Percentiles rank a stretch among this genome's conserved stretches.
These are phyloP conservation scores for Xestobium rufovillosum DNA, from an alignment of 2,888 invertebrate species.

Conservation along the genomic window DNA sequence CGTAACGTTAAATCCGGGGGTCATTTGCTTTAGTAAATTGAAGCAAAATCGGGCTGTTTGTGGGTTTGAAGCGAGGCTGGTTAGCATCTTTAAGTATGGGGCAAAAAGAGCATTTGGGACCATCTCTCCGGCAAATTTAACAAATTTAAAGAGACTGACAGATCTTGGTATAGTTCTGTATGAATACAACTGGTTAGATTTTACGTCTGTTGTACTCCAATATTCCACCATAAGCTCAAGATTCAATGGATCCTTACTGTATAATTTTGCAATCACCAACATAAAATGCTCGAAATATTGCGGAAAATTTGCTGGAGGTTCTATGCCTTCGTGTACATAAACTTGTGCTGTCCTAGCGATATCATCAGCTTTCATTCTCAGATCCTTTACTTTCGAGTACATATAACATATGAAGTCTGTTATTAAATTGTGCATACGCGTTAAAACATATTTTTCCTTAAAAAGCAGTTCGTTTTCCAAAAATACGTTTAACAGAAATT, in stretches of 20 bases:
- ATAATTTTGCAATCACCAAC: slow-evolving; percentile 69
- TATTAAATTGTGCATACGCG: slow-evolving; percentile 74
- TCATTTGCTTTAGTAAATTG: slow-evolving; percentile 65
- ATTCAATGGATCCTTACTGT: slow-evolving; percentile 63
- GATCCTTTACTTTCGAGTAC: slow-evolving; percentile 83
- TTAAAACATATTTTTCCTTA: slow-evolving; percentile 73
- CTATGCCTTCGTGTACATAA: slow-evolving; percentile 68
- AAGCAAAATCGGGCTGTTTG: slow-evolving; percentile 74
- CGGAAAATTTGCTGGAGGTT: slow-evolving; percentile 65
- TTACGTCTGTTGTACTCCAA: slow-evolving; percentile 62
- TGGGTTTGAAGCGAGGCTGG: slow-evolving; percentile 67
- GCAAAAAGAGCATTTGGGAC: slow-evolving; percentile 77
- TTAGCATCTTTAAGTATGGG: slow-evolving; percentile 80
- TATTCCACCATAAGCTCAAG: slow-evolving; percentile 69
- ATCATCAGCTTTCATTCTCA: slow-evolving; percentile 81
- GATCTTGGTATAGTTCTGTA: slow-evolving; percentile 53
- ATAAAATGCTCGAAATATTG: slow-evolving; percentile 80
- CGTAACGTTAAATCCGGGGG: slow-evolving; percentile 43
- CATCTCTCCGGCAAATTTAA: slow-evolving; percentile 72
- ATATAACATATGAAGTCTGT: slow-evolving; percentile 89
- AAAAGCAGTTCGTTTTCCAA: slow-evolving; percentile 62
- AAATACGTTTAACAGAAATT: slow-evolving; percentile 66
- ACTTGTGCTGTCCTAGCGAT: slow-evolving; percentile 70
- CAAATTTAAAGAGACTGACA: slow-evolving; percentile 83
- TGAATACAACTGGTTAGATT: slow-evolving; percentile 38